Base-by-base conservation (phyloP, 1,140 invertebrate genomes). In the Idris sp. region DNA sequence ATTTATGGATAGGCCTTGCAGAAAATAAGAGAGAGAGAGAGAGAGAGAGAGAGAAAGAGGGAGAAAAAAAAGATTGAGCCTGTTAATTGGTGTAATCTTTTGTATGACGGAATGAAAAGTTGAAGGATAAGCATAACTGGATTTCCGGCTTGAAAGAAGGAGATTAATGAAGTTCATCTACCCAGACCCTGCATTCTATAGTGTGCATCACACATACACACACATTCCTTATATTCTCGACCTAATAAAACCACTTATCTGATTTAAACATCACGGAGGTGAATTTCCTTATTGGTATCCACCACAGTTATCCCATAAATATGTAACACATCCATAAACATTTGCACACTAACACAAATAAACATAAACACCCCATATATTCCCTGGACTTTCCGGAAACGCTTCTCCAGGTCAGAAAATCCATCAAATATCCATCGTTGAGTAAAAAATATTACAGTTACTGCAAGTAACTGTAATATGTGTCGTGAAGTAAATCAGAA, bases 221-320 rank as follows among this genome's bases (percentile, higher is more conserved):
- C 22, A 31, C 36, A 46, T 69, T 53, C 46, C 54, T 54, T n/a
- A n/a, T 33, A 33, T 31, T 22, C 40, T 71, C 67, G 67, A 71
- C 67, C 67, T 71, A 71, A 71, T 71, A 71, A 71, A 61, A 71
- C 48, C 56, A 71, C 56, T 71, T 71, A 71, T 71, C 67, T 71
- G 67, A 71, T 71, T 71, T 49, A 71, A 71, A 62, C 67, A 51
- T 62, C 33, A 61, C 40, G 56, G 33, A 61, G 46, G 19, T 61
- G 56, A 61, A 61, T 61, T 71, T 61, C 67, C 67, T 56, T 72
- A 62, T 62, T 72, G 28, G 56, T 56, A 62, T 62, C 56, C 38
- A 15, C 67, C 44, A 62, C 67, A 72, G 67, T 72, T 72, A 72
- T 56, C 56, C 58, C 48, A 72, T 72, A 72, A 72, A 72, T 72